Conservation (phyloP, 1,140 invertebrate species). For the Melitaea cinxia region DNA sequence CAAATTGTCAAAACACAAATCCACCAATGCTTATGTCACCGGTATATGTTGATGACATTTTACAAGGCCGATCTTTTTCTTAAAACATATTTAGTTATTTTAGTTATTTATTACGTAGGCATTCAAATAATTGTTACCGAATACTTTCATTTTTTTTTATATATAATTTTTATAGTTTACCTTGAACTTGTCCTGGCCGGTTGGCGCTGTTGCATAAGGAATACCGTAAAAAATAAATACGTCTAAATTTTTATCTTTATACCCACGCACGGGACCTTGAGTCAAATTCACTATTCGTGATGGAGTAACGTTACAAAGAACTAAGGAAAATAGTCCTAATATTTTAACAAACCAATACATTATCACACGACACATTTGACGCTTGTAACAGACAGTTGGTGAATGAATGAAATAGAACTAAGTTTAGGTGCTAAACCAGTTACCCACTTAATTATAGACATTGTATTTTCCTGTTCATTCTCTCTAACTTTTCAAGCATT, state of each 20-base stretch:
- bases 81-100: too few relatives aligned
- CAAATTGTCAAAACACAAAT: too few relatives aligned
- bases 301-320: neutral
- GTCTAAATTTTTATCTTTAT: slow-evolving; percentile 37
- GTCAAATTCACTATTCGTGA: slow-evolving; percentile 36
- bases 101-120: too few relatives aligned
- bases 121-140: too few relatives aligned
- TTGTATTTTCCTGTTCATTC: neutral
- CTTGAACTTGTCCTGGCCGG: slow-evolving; percentile 51
- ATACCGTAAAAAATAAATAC: slow-evolving; percentile 54
- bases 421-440: neutral
- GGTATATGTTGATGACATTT: too few relatives aligned
- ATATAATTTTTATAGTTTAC: slow-evolving; percentile 30
- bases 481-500: neutral
- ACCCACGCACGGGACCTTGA: slow-evolving; percentile 54
- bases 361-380: slow-evolving; percentile 10
- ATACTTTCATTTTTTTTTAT: neutral
- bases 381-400: neutral
- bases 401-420: slow-evolving; percentile 3
- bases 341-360: neutral
- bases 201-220: slow-evolving; percentile 58
- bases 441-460: neutral
- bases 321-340: neutral
- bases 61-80: too few relatives aligned
- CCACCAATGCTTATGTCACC: too few relatives aligned